Evolutionary conservation across 2,888 invertebrate species (phyloP).

Genomic region (Volucella bombylans): DNA sequence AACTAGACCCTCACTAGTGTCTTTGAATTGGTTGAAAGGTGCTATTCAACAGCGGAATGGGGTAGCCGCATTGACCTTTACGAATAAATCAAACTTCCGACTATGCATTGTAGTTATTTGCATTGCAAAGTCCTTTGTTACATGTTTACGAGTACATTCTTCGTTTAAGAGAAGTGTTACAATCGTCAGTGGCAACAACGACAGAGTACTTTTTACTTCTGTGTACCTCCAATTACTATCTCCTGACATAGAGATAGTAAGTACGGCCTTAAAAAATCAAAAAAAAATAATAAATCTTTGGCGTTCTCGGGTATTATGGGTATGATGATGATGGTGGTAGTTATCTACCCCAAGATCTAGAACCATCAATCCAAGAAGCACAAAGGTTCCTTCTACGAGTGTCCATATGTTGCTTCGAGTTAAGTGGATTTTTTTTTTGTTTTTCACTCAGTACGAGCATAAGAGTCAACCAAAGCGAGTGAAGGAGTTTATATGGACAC

Average conservation of each 20-base stretch:
- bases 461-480: constrained; percentile 28
- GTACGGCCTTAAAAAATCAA: neutral
- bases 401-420: constrained; percentile 60
- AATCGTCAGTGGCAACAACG: constrained; percentile 37
- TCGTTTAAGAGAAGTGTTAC: constrained; percentile 44
- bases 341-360: constrained; percentile 53
- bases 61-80: constrained; percentile 22
- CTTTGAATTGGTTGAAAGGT: too few relatives aligned
- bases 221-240: constrained; percentile 59
- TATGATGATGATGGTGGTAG: constrained; percentile 6
- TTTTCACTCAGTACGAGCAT: constrained; percentile 13
- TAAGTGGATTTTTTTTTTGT: constrained; percentile 43
- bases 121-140: constrained; percentile 62
- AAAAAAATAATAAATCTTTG: too few relatives aligned
- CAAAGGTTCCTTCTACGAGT: constrained; percentile 40
- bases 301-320: neutral
- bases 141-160: constrained; percentile 60
- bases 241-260: constrained; percentile 41
- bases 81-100: constrained; percentile 62
- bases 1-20: too few relatives aligned
- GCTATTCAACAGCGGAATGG: too few relatives aligned
- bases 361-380: constrained; percentile 59
- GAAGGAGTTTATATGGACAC: too few relatives aligned
- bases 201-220: constrained; percentile 38
- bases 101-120: constrained; percentile 33